Evolutionary conservation across 2,888 invertebrate species (phyloP).

Genomic region (Iphiclides podalirius): DNA sequence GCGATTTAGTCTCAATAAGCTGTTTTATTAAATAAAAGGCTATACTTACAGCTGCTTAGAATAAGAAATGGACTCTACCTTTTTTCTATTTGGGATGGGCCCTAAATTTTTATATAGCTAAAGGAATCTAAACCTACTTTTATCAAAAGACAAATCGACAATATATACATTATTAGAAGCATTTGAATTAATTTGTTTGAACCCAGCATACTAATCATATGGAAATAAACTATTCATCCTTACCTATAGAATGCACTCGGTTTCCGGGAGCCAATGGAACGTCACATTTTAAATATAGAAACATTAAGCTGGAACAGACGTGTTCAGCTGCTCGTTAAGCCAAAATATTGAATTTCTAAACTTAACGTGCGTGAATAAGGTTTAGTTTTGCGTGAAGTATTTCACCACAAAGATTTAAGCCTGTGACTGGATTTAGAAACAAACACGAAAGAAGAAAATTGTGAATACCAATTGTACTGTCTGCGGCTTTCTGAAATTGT

Average conservation of each 20-base stretch:
- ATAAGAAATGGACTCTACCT: too few relatives aligned
- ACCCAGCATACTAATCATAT: too few relatives aligned
- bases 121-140: too few relatives aligned
- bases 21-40: too few relatives aligned
- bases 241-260: slow-evolving; percentile 6
- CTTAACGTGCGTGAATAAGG: neutral
- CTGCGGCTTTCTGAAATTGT: slow-evolving; percentile 12
- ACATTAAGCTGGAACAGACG: slow-evolving; percentile 1
- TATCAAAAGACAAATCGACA: too few relatives aligned
- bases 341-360: neutral
- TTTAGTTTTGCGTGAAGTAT: neutral
- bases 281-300: slow-evolving; percentile 14
- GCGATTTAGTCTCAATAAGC: too few relatives aligned
- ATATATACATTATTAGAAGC: too few relatives aligned
- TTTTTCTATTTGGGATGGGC: too few relatives aligned
- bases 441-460: slow-evolving; percentile 13
- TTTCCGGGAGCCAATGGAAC: slow-evolving; percentile 2
- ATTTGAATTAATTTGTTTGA: too few relatives aligned
- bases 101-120: too few relatives aligned
- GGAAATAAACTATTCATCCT: neutral
- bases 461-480: slow-evolving; percentile 5
- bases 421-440: slow-evolving; percentile 13
- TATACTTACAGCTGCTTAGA: too few relatives aligned
- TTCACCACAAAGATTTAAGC: neutral
- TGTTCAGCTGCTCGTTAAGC: neutral